Evolutionary conservation across 2,888 invertebrate genomes (phyloP).

Genomic region (Lomographa bimaculata): DNA sequence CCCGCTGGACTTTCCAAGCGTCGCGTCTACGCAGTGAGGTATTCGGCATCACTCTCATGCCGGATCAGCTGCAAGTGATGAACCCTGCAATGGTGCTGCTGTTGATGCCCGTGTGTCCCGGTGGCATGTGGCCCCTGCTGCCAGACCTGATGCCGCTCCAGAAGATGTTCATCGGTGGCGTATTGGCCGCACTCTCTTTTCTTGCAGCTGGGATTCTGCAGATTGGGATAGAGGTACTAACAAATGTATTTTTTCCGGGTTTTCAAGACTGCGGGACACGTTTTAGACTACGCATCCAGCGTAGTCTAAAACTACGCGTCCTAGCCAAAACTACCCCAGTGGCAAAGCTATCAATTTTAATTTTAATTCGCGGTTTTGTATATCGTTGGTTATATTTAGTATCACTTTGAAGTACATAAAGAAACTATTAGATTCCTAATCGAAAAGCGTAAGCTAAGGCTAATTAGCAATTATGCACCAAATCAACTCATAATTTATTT

Average conservation of each 20-base stretch:
- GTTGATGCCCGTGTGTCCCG: slow-evolving; percentile 86
- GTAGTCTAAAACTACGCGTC: no score
- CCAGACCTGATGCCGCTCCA: slow-evolving; percentile 84
- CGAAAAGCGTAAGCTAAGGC: no score
- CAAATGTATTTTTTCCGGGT: not conserved
- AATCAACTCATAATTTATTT: no score
- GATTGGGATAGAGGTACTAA: slow-evolving; percentile 78
- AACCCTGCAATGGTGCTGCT: slow-evolving; percentile 89
- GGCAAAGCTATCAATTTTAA: no score
- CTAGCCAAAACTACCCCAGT: no score
- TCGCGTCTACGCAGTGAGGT: slow-evolving; percentile 86
- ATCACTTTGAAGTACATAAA: no score
- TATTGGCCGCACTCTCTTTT: slow-evolving; percentile 82
- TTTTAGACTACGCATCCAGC: no score
- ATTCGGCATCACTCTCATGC: slow-evolving; percentile 80
- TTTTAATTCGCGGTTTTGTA: no score
- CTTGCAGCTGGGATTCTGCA: slow-evolving; percentile 86
- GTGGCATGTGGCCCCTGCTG: slow-evolving; percentile 67
- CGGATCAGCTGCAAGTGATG: slow-evolving; percentile 92
- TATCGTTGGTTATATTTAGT: no score
- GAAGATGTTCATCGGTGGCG: slow-evolving; percentile 88
- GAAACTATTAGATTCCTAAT: no score
- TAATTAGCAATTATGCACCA: no score
- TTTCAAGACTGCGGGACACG: not conserved
- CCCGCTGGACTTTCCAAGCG: slow-evolving; percentile 91